A percentile compares a stretch with the other conserved stretches of the same genome.
Conservation (phyloP, 2,888 invertebrate genomes). For the Agapostemon virescens region DNA sequence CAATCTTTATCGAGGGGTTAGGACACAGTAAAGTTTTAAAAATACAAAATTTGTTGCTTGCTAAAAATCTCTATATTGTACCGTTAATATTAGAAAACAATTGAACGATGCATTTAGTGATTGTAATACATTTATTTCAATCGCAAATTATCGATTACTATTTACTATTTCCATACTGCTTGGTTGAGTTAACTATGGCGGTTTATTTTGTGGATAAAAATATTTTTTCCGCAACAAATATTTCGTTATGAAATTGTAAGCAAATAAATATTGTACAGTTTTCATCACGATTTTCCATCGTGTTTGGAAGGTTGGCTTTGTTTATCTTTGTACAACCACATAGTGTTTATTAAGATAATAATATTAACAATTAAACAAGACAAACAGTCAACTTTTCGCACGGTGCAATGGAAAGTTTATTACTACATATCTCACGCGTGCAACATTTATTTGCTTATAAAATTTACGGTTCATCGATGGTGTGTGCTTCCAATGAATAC, state of each 20-base stretch:
- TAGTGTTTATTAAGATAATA: neutral
- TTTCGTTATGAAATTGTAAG: neutral
- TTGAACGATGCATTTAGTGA: neutral
- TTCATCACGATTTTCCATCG: neutral
- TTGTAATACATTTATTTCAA: neutral
- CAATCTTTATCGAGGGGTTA: too few species aligned
- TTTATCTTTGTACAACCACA: neutral
- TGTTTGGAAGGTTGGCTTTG: neutral
- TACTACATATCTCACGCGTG: neutral
- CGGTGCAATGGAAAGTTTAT: neutral
- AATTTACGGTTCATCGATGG: neutral
- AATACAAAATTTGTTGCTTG: too few species aligned
- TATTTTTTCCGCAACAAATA: neutral
- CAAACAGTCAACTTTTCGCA: neutral
- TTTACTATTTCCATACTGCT: neutral
- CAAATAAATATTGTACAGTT: neutral
- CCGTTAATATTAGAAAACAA: neutral
- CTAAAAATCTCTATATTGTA: neutral
- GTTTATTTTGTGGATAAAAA: neutral
- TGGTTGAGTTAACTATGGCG: neutral
- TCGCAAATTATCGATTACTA: neutral
- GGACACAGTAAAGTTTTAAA: too few species aligned
- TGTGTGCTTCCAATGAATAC: neutral
- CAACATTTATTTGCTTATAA: neutral
- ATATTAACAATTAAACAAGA: neutral